Conservation (phyloP, 2,797 vertebrate genomes). For the Eulemur albifrons region DNA sequence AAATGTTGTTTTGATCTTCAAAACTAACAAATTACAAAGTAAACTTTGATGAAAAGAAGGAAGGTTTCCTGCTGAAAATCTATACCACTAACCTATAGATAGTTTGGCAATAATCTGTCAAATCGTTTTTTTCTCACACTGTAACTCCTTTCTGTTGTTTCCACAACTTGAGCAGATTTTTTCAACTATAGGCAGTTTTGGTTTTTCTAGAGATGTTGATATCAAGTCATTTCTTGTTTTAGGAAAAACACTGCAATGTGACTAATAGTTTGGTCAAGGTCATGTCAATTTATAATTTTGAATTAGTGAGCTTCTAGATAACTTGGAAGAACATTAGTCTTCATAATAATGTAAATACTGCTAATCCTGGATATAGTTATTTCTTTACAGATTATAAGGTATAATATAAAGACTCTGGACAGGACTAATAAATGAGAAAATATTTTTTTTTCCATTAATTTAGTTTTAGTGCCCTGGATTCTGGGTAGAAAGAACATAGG, state of each 20-base stretch:
- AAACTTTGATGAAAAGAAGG: background rate
- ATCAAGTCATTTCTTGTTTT: background rate
- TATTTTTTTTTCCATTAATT: background rate
- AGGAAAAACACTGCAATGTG: background rate
- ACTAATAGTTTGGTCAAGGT: background rate
- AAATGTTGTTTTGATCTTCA: background rate
- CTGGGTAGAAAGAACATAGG: background rate
- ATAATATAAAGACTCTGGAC: background rate
- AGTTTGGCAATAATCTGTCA: background rate
- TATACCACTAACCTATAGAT: background rate
- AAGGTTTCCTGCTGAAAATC: background rate
- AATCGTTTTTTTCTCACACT: background rate
- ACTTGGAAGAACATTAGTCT: background rate
- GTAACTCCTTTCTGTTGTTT: background rate
- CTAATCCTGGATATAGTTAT: background rate
- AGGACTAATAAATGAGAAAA: background rate
- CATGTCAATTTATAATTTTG: background rate
- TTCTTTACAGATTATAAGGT: background rate
- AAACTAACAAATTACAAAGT: background rate
- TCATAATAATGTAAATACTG: background rate
- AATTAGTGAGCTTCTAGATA: background rate
- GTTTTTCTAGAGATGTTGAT: background rate
- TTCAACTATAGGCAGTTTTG: background rate
- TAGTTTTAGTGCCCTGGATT: background rate
- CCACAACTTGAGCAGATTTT: background rate